phyloP scores from a whole-genome alignment of 2,888 invertebrate species.

The Mellilla xanthometata region DNA sequence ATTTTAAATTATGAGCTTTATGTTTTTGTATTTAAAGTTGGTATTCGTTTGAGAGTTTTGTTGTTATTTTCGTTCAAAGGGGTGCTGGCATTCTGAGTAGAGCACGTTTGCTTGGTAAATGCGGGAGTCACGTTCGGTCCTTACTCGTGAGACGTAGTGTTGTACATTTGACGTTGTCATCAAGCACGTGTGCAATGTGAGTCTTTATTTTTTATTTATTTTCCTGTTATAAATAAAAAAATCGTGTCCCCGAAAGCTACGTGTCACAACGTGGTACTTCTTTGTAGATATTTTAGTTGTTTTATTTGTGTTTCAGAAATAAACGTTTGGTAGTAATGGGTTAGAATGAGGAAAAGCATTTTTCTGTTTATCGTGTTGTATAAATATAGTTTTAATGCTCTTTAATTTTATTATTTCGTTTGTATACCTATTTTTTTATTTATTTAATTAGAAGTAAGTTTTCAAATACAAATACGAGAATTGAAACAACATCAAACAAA shows the following conservation, averaged over 20 bases:
- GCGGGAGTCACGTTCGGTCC: slow-evolving; percentile 25
- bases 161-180: slow-evolving; percentile 15
- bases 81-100: slow-evolving; percentile 49
- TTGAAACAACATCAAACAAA: no score
- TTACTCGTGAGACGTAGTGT: slow-evolving; percentile 9
- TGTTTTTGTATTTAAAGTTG: slow-evolving; percentile 28
- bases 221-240: slow-evolving; percentile 11
- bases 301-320: slow-evolving; percentile 6
- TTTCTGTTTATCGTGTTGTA: no score
- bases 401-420: no score
- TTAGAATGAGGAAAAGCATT: background rate
- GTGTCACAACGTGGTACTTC: slow-evolving; percentile 5
- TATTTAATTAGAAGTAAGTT: no score
- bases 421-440: no score
- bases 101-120: slow-evolving; percentile 36
- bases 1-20: slow-evolving; percentile 38
- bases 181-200: slow-evolving; percentile 31
- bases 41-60: slow-evolving; percentile 39
- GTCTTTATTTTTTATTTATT: slow-evolving; percentile 18
- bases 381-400: no score
- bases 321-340: slow-evolving; percentile 1
- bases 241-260: slow-evolving; percentile 6
- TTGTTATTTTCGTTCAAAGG: slow-evolving; percentile 61
- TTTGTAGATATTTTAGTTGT: background rate
- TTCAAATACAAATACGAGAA: no score